A percentile compares a stretch with the other conserved stretches of the same genome.
Conservation (phyloP, 2,888 invertebrate genomes). For the Phortica magna region DNA sequence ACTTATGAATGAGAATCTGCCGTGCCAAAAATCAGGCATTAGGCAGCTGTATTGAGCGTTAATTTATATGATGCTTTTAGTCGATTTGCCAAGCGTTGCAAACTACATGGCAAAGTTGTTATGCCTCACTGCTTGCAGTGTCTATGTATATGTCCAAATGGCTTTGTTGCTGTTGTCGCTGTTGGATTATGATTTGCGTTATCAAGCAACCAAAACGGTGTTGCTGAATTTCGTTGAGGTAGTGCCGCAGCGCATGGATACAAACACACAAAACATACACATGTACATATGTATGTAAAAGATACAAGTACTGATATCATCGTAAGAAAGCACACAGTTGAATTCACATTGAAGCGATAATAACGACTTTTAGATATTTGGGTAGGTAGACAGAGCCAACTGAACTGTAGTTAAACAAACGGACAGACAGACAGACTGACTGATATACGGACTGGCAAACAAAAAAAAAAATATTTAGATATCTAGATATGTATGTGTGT, state of each 20-base stretch:
- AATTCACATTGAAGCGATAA: neutral
- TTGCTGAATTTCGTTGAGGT: slow-evolving; percentile 5
- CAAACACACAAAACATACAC: neutral
- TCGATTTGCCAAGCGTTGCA: no score
- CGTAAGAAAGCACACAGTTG: neutral
- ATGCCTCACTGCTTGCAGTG: no score
- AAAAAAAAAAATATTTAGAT: neutral
- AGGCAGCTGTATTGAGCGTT: no score
- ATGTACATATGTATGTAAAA: neutral
- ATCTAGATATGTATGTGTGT: neutral
- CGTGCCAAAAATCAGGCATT: no score
- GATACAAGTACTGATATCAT: neutral
- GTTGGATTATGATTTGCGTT: neutral
- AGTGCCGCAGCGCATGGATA: neutral
- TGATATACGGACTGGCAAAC: neutral
- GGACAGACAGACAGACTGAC: neutral
- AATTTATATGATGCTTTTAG: no score
- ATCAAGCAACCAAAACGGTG: neutral
- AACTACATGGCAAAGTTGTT: no score
- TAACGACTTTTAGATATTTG: neutral
- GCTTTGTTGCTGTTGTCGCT: neutral
- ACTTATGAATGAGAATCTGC: no score
- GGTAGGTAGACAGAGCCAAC: neutral
- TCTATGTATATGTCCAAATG: no score
- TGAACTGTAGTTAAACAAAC: neutral